Evolutionary conservation across 2,113 vertebrate species (phyloP).

Genomic region (Pluvianellus socialis): DNA sequence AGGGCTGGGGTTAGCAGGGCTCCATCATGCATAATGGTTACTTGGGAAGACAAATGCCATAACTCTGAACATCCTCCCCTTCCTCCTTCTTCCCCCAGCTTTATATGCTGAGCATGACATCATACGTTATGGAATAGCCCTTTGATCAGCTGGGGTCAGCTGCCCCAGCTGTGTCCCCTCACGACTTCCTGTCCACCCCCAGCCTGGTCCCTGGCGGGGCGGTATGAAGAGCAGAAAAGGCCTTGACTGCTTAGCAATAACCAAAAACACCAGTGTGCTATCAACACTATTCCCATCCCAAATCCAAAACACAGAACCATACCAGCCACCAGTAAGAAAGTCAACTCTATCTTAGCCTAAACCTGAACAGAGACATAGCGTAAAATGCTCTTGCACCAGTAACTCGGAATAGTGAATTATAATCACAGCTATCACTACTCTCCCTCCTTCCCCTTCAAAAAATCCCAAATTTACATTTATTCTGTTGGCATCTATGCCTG

Average conservation of each 20-base stretch:
- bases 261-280: not conserved
- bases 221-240: not conserved
- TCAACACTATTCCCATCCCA: not conserved
- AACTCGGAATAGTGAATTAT: not conserved
- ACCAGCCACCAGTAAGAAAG: not conserved
- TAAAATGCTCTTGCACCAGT: not conserved
- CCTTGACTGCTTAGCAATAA: not conserved
- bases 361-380: not conserved
- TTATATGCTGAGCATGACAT: not conserved
- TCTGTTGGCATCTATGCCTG: not conserved
- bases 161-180: not conserved
- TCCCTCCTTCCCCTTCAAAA: not conserved
- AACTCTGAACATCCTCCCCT: not conserved
- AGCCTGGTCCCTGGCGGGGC: not conserved
- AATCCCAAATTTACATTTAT: not conserved
- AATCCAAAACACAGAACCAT: not conserved
- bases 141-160: not conserved
- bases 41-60: not conserved
- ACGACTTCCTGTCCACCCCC: not conserved
- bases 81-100: not conserved
- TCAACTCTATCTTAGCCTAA: not conserved
- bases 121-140: not conserved
- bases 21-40: not conserved
- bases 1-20: not conserved
- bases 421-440: not conserved